These are phyloP conservation scores for Mormyrops attenuatus DNA, from an alignment of 2,797 vertebrate species.

Conservation along the genomic window DNA sequence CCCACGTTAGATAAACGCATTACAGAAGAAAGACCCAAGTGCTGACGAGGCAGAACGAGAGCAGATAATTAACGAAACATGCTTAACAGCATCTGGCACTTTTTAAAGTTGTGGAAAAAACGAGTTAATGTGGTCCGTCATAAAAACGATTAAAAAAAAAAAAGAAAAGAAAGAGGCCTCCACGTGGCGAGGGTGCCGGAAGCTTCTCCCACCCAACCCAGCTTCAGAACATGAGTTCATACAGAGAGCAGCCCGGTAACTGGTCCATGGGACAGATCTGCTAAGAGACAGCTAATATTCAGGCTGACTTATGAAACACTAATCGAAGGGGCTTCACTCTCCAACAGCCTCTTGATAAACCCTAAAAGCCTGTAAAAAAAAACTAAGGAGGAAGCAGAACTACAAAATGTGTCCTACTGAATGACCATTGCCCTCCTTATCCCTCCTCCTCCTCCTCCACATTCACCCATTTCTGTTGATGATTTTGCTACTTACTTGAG, in stretches of 20 bases:
- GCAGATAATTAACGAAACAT: slow-evolving; percentile 2
- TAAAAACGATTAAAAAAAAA: background rate
- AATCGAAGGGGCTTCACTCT: background rate
- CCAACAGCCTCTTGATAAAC: background rate
- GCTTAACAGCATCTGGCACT: background rate
- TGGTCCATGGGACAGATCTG: background rate
- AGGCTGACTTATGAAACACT: background rate
- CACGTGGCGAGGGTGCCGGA: background rate
- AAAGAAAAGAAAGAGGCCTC: background rate
- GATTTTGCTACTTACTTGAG: background rate
- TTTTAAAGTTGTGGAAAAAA: background rate
- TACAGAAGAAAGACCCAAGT: background rate
- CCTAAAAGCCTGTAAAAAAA: background rate
- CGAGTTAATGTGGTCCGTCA: background rate
- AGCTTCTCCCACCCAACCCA: background rate
- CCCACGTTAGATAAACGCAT: background rate
- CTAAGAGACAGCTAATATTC: background rate
- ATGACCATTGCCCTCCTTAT: background rate
- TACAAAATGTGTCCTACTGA: background rate
- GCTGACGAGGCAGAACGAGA: background rate
- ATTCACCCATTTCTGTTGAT: background rate
- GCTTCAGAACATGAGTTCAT: background rate
- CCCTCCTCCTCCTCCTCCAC: background rate
- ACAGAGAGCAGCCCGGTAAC: background rate
- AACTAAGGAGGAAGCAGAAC: background rate